phyloP scores from a whole-genome alignment of 2,888 invertebrate genomes.

The Sesamia inferens region DNA sequence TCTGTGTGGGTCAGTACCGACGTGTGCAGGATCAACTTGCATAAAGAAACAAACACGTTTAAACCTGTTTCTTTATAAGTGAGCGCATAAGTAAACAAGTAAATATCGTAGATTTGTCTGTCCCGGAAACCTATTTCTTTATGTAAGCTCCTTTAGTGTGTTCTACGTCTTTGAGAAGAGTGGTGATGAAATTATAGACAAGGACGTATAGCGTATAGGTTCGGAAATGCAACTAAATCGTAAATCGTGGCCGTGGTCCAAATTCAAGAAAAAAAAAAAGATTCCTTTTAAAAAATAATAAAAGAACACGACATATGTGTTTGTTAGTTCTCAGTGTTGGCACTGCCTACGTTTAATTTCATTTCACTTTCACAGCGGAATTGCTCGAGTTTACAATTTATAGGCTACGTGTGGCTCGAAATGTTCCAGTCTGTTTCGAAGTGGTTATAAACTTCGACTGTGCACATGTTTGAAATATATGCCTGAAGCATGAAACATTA shows the following conservation, averaged over 20 bases:
- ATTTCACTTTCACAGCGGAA: conserved; percentile 23
- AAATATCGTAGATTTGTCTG: too few relatives aligned
- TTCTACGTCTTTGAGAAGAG: too few relatives aligned
- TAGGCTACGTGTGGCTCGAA: conserved; percentile 48
- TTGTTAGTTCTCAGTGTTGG: conserved; percentile 10
- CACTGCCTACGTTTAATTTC: conserved; percentile 14
- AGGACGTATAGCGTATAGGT: not conserved
- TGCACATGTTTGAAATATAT: conserved; percentile 37
- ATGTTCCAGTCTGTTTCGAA: conserved; percentile 25
- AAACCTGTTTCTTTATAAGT: too few relatives aligned
- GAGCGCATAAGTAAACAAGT: too few relatives aligned
- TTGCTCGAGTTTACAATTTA: conserved; percentile 39
- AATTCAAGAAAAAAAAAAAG: not conserved
- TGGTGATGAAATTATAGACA: not conserved
- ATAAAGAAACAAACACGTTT: too few relatives aligned
- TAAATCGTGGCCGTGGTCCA: not conserved
- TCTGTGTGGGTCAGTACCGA: too few relatives aligned
- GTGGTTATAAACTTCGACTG: conserved; percentile 34
- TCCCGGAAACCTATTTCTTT: too few relatives aligned
- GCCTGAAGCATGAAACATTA: not conserved
- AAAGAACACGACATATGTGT: conserved; percentile 1
- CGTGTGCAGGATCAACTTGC: too few relatives aligned
- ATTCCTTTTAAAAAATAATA: not conserved
- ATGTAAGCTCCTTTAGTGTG: too few relatives aligned
- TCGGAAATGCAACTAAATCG: not conserved